phyloP scores from a whole-genome alignment of 2,797 vertebrate genomes.

The Erpetoichthys calabaricus region DNA sequence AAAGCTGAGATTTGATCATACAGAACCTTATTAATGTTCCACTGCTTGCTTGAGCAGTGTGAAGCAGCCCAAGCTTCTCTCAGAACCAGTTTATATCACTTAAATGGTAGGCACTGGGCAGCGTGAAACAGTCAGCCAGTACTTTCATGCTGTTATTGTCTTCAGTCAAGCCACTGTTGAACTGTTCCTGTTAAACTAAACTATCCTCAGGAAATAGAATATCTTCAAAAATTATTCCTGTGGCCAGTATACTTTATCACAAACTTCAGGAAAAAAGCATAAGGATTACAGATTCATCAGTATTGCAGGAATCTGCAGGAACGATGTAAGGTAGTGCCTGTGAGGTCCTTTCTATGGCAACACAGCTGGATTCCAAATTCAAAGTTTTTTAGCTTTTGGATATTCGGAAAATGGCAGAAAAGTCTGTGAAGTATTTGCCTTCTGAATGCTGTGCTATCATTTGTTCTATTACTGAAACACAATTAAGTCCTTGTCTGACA shows the following conservation, averaged over 20 bases:
- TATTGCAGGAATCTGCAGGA: constrained; percentile 5
- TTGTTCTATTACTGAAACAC: too few relatives aligned
- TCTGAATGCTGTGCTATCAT: constrained; percentile 9
- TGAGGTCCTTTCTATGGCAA: constrained; percentile 10
- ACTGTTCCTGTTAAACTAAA: too few relatives aligned
- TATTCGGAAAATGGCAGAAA: constrained; percentile 3
- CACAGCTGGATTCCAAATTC: constrained; percentile 10
- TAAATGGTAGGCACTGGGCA: too few relatives aligned
- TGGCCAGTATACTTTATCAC: too few relatives aligned
- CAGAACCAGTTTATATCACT: background rate
- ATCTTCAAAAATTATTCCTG: too few relatives aligned
- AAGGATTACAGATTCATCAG: too few relatives aligned
- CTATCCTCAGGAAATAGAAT: too few relatives aligned
- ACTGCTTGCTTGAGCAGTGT: constrained; percentile 7
- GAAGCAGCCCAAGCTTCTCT: background rate
- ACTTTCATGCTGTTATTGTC: too few relatives aligned
- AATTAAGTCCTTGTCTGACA: background rate
- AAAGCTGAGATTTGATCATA: constrained; percentile 9
- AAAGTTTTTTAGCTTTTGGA: constrained; percentile 11
- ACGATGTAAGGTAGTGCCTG: constrained; percentile 7
- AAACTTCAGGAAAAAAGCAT: too few relatives aligned
- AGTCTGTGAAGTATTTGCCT: constrained; percentile 7
- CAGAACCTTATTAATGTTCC: constrained; percentile 12
- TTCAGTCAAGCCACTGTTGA: too few relatives aligned
- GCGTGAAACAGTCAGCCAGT: too few relatives aligned